Evolutionary conservation across 2,113 vertebrate genomes (phyloP).

Genomic region (Pygathrix nemaeus): DNA sequence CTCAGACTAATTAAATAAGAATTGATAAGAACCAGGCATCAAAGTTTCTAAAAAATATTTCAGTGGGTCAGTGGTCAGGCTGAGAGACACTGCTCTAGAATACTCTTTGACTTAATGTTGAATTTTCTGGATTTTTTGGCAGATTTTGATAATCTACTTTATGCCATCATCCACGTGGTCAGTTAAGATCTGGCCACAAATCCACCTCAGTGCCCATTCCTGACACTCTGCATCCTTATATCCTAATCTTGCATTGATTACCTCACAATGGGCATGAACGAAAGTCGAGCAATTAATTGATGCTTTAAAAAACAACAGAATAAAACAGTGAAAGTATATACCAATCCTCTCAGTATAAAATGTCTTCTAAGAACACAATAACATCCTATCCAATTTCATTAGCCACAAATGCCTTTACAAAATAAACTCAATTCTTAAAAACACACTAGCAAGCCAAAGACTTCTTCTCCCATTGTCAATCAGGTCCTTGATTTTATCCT

Average conservation of each 20-base stretch:
- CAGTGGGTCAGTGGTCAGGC: neutral
- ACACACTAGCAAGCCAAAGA: neutral
- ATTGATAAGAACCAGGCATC: neutral
- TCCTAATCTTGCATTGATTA: neutral
- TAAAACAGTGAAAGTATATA: neutral
- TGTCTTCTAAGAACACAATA: neutral
- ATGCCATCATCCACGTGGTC: neutral
- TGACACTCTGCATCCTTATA: neutral
- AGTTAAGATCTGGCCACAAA: neutral
- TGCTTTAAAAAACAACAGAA: neutral
- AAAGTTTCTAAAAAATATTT: neutral
- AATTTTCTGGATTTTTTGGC: neutral
- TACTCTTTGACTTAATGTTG: neutral
- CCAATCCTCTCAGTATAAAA: neutral
- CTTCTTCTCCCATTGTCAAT: neutral
- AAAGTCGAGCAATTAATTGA: neutral
- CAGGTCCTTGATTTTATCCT: neutral
- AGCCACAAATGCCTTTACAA: neutral
- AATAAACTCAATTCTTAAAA: neutral
- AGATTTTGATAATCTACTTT: neutral
- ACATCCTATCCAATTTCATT: neutral
- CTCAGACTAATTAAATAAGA: neutral
- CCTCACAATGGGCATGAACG: neutral
- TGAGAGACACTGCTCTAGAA: neutral
- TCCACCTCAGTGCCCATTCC: neutral